Conservation (phyloP, 1,140 invertebrate genomes). For the Paraescarpia echinospica region DNA sequence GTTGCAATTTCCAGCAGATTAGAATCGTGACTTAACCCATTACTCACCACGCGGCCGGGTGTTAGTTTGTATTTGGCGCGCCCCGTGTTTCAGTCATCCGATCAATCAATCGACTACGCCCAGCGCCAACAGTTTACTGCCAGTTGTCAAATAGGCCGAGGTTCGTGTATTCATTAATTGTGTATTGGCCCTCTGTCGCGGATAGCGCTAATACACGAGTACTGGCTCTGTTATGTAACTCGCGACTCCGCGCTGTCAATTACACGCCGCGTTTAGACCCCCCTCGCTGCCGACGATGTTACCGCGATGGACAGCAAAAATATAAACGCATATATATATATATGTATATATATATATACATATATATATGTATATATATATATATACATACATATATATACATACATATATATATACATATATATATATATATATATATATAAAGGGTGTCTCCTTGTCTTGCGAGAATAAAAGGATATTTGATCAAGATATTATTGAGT, state of each 20-base stretch:
- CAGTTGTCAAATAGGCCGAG: no score
- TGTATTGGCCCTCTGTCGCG: neutral
- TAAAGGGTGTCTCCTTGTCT: no score
- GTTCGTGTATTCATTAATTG: neutral
- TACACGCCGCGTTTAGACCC: neutral
- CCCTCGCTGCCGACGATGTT: neutral
- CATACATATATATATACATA: no score
- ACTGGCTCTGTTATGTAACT: neutral
- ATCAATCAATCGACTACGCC: neutral
- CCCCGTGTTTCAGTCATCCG: neutral
- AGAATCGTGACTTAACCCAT: neutral
- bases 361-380: no score
- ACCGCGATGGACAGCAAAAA: neutral
- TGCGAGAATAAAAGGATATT: no score
- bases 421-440: no score
- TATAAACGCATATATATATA: no score
- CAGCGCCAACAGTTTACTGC: neutral
- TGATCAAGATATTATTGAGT: no score
- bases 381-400: no score
- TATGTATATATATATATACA: no score
- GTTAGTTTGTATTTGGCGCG: neutral
- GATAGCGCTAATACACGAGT: neutral
- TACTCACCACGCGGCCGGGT: neutral
- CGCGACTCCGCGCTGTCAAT: neutral
- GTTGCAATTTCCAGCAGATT: neutral